Evolutionary conservation across 1,140 invertebrate genomes (phyloP).

Genomic region (Proctacanthus coquilletti): DNA sequence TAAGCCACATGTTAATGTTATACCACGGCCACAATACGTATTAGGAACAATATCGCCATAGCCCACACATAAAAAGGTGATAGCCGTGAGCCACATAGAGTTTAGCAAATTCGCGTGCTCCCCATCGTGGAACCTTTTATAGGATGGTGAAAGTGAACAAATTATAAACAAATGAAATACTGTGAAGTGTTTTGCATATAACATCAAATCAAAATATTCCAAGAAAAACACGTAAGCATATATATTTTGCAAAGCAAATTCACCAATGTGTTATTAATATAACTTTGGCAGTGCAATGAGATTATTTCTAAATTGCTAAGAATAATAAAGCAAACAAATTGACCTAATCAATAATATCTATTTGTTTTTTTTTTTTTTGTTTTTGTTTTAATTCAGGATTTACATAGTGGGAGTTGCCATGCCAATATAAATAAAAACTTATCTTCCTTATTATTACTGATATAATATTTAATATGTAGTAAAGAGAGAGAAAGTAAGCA

Average conservation of each 20-base stretch:
- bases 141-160: slow-evolving; percentile 15
- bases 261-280: neutral
- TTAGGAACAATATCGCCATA: slow-evolving; percentile 86
- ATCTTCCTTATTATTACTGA: neutral
- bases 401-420: too few species aligned
- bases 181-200: too few species aligned
- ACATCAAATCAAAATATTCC: too few species aligned
- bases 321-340: slow-evolving; percentile 7
- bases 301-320: too few species aligned
- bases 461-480: neutral
- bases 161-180: slow-evolving; percentile 30
- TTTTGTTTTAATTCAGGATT: neutral
- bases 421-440: neutral
- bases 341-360: neutral
- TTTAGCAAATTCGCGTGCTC: slow-evolving; percentile 82
- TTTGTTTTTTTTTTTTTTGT: neutral
- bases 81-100: slow-evolving; percentile 86
- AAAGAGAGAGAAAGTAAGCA: neutral
- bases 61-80: slow-evolving; percentile 69
- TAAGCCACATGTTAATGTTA: slow-evolving; percentile 81
- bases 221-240: too few species aligned
- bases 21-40: slow-evolving; percentile 82
- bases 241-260: too few species aligned
- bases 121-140: slow-evolving; percentile 63
- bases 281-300: too few species aligned